phyloP scores from a whole-genome alignment of 2,888 invertebrate species.

The Harmothoe impar region DNA sequence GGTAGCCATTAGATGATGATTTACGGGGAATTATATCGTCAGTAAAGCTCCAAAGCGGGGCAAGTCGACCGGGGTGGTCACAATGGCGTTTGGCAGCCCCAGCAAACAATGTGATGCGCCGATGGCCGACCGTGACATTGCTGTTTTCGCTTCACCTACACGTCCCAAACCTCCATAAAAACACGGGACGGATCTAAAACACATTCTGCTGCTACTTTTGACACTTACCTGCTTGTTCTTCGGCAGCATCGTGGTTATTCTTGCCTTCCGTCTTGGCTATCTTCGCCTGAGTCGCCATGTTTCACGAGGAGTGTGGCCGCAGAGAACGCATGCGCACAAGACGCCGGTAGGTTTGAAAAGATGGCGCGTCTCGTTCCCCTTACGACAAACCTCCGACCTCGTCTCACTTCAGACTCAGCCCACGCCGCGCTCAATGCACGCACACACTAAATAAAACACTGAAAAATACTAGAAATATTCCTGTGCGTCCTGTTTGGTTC shows the following conservation, averaged over 20 bases:
- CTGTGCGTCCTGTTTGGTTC: too few species aligned
- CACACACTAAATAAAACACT: neutral
- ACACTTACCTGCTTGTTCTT: constrained; percentile 80
- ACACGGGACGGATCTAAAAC: neutral
- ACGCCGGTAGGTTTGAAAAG: constrained; percentile 54
- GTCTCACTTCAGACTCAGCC: neutral
- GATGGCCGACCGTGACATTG: constrained; percentile 2
- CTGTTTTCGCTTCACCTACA: neutral
- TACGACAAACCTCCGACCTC: neutral
- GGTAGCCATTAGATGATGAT: too few species aligned
- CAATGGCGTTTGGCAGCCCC: constrained; percentile 57
- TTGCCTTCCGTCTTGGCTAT: constrained; percentile 81
- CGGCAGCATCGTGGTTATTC: constrained; percentile 81
- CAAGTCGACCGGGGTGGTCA: neutral
- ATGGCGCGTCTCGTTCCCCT: constrained; percentile 25
- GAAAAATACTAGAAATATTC: neutral
- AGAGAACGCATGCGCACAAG: constrained; percentile 68
- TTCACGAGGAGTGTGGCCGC: constrained; percentile 75
- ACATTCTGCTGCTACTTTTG: neutral
- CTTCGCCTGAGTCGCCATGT: constrained; percentile 83
- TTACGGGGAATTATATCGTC: too few species aligned
- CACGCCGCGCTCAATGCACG: neutral
- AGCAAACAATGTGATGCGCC: constrained; percentile 51
- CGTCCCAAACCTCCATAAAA: neutral
- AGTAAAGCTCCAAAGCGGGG: neutral